Base-by-base conservation (phyloP, 2,113 vertebrate genomes). In the Scomber colias region DNA sequence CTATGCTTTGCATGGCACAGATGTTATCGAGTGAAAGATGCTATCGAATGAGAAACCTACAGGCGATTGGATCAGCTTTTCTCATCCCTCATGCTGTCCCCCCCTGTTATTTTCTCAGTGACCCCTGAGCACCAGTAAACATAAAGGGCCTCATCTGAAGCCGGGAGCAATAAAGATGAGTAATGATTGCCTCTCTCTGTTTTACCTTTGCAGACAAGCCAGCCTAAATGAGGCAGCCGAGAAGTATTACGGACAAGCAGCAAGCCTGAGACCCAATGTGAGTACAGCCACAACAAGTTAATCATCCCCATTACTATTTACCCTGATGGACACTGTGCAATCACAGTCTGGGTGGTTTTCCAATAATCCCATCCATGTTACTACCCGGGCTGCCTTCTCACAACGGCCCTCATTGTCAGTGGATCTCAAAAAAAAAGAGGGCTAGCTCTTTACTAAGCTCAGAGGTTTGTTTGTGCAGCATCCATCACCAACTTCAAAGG, bases 191-290 rank as follows among this genome's bases (percentile, higher is more conserved):
- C 53, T 86, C 77, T 83, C 59, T 90, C 57, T 90, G 55, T 90
- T 87, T 93, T 89, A 71, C 79, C 61, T 92, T 92, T 85, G 77
- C 91, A 99, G 98, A 93, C 98, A 99, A 95, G 98, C 98, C 86
- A 99, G 96, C 92, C 97, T 98, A 80, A 99, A 99, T 67, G 96
- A 97, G 89, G 98, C 97, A 81, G 98, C 98, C 0, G 98, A 99
- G 93, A 97, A 95, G 85, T 98, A 97, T 89, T 99, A 99, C 31
- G 94, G 96, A 92, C 95, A 96, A 93, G 97, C 98, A 67, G 97
- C 98, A 12, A 95, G 86, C 78, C 93, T 99, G 85, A 96, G 97
- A 94, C 97, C 98, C 73, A 95, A 98, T 59, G 98, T 99, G 95
- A 99, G 98, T 98, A 94, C 62, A 54, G 87, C 70, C 67, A 17